Base-by-base conservation (phyloP, 2,888 invertebrate genomes). In the Drosophila picticornis region DNA sequence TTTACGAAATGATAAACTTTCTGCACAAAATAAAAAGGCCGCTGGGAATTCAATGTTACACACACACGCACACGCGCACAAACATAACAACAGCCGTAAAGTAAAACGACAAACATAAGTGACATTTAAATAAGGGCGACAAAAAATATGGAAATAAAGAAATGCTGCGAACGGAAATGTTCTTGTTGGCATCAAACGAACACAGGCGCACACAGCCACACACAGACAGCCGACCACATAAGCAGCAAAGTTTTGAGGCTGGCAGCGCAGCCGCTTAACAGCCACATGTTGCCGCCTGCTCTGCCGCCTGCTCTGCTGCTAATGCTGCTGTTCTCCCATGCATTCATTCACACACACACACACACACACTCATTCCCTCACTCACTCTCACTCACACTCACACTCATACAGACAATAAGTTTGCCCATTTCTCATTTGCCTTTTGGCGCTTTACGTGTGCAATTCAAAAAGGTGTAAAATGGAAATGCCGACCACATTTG, bases 401-500 rank as follows among this genome's bases (percentile, higher is more conserved):
- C 19, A 22, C 19, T 11, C 22, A 22, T 5, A 2, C 43, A 43
- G 11, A 43, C 22, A 25, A 46, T 46, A 46, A 46, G 29, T 36
- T 51, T 50, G 46, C 43, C 27, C 38, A 51, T 22, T 55, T 40
- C 32, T 43, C 31, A n/a, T 46, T 46, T 46, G 9, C 46, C 46
- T 46, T 46, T 46, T 25, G 25, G 31, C 19, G 27, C n/a, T 31
- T 27, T 38, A 66, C 53, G 71, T 60, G 70, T 70, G 75, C 59
- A 72, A 74, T 82, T 85, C 67, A 57, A 78, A 46, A 80, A 84
- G 77, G 88, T 83, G 83, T 77, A 75, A 89, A 84, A 88, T 88
- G 82, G 84, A 84, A 84, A 88, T 80, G 80, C 80, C 82, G 72
- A 64, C 87, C 82, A 67, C 80, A 75, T 75, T 84, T 75, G 55